Conservation (phyloP, 1,140 invertebrate species). For the Neotoxoptera formosana region DNA sequence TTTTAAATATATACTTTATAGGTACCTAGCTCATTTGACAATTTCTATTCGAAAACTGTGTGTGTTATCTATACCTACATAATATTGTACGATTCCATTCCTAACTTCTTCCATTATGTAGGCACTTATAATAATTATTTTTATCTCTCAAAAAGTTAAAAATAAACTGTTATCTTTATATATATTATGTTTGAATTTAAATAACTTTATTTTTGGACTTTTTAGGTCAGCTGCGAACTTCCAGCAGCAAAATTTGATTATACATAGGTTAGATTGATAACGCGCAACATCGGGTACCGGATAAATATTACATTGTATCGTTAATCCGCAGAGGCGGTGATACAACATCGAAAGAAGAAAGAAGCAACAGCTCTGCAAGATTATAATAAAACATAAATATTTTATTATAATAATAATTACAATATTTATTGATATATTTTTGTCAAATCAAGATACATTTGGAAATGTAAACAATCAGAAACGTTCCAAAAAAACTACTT, state of each 20-base stretch:
- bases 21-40: neutral
- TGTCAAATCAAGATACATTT: too few species aligned
- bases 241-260: neutral
- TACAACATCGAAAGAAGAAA: neutral
- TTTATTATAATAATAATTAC: too few species aligned
- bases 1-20: too few species aligned
- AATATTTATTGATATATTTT: too few species aligned
- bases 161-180: neutral
- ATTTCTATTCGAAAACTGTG: neutral
- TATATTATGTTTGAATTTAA: neutral
- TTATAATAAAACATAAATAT: too few species aligned
- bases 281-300: neutral
- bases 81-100: neutral
- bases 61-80: neutral
- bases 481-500: too few species aligned
- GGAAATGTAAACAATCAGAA: too few species aligned
- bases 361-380: too few species aligned
- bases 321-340: neutral
- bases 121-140: too few species aligned
- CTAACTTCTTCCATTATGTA: neutral
- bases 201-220: neutral
- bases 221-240: neutral
- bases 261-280: neutral
- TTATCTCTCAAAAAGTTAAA: neutral
- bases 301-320: neutral